Evolutionary conservation across 2,888 invertebrate genomes (phyloP).

Genomic region (Volucella bombylans): DNA sequence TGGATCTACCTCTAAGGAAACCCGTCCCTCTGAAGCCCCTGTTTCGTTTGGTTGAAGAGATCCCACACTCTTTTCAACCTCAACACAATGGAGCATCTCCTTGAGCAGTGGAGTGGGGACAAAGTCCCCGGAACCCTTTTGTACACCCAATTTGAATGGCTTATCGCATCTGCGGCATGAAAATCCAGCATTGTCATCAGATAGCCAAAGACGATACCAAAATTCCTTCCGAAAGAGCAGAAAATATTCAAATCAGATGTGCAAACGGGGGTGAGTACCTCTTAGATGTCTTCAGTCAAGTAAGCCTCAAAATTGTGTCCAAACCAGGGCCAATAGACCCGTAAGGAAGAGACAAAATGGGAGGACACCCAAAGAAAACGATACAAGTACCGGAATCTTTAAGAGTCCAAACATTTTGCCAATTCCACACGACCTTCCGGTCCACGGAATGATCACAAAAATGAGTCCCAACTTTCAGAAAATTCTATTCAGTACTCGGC

Average conservation of each 20-base stretch:
- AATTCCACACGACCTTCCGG: too few relatives aligned
- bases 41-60: neutral
- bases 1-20: conserved; percentile 7
- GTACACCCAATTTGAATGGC: conserved; percentile 49
- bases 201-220: conserved; percentile 32
- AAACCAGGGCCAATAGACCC: conserved; percentile 1
- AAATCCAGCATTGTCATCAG: conserved; percentile 24
- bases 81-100: conserved; percentile 58
- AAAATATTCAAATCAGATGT: conserved; percentile 35
- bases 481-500: conserved; percentile 50
- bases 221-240: conserved; percentile 12
- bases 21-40: neutral
- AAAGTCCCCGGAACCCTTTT: conserved; percentile 55
- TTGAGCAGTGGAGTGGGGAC: conserved; percentile 48
- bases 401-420: neutral
- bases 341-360: conserved; percentile 20
- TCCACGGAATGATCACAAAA: conserved; percentile 15
- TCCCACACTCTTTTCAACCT: conserved; percentile 54
- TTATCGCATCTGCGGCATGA: conserved; percentile 17
- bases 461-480: conserved; percentile 14
- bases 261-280: conserved; percentile 68
- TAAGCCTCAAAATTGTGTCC: conserved; percentile 12
- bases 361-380: conserved; percentile 1
- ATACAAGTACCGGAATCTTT: conserved; percentile 40
- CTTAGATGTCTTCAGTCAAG: conserved; percentile 42